A percentile compares a stretch with the other conserved stretches of the same genome.
Evolutionary conservation across 2,797 vertebrate genomes (phyloP).

Genomic region (Gymnoscopelus microlampas): DNA sequence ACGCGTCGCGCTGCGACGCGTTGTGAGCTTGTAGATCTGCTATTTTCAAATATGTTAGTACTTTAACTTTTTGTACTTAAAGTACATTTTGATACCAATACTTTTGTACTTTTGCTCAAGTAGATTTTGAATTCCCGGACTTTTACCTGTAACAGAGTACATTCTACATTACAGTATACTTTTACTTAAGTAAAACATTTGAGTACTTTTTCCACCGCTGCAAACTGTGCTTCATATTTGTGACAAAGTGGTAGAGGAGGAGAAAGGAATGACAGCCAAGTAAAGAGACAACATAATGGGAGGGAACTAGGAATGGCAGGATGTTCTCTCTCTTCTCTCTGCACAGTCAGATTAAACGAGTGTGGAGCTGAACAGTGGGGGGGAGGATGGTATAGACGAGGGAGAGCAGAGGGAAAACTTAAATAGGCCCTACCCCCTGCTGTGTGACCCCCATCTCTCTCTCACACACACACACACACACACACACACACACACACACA

Average conservation of each 20-base stretch:
- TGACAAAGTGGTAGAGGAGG: neutral
- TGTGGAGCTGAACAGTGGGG: constrained; percentile 54
- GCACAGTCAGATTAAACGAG: constrained; percentile 69
- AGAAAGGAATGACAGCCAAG: constrained; percentile 55
- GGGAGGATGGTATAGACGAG: constrained; percentile 26
- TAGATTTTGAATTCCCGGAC: no score
- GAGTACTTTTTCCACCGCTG: no score
- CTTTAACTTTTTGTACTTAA: no score
- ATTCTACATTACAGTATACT: no score
- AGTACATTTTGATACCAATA: no score
- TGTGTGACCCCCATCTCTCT: constrained; percentile 76
- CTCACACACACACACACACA: constrained; percentile 27
- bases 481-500: constrained; percentile 41
- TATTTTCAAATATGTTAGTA: no score
- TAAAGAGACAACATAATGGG: constrained; percentile 63
- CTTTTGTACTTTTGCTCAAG: no score
- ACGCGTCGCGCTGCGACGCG: no score
- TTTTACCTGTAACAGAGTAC: no score
- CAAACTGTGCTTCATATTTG: no score
- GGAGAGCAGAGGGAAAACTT: constrained; percentile 42
- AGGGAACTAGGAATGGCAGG: constrained; percentile 16
- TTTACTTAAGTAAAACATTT: no score
- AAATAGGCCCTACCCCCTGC: constrained; percentile 74
- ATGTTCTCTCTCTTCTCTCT: constrained; percentile 35
- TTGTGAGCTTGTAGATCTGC: no score